Percentiles rank a stretch among this genome's conserved stretches.
Conservation (phyloP, 2,113 vertebrate species). For the Monopterus albus region DNA sequence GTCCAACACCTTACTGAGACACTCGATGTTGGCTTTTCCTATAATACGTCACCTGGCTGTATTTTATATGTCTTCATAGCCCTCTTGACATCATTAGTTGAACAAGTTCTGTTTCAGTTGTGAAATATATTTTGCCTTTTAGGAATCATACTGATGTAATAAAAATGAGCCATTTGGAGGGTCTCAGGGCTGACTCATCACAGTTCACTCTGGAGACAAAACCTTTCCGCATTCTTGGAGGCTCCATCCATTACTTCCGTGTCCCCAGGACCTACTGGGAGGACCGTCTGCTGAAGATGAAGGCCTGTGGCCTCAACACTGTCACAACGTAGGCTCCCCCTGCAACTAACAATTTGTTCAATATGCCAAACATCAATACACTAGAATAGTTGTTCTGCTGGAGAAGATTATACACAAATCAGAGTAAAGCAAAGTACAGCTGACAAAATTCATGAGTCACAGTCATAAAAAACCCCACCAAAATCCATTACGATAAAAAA, state of each 20-base stretch:
- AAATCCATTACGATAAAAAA: not conserved
- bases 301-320: conserved; percentile 89
- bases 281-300: conserved; percentile 86
- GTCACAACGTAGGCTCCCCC: conserved; percentile 88
- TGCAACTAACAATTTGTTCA: not conserved
- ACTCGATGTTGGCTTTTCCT: no score
- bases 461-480: no score
- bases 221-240: conserved; percentile 86
- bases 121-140: not conserved
- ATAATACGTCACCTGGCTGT: no score
- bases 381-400: not conserved
- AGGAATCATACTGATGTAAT: conserved; percentile 11
- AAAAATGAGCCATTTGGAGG: conserved; percentile 75
- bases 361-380: no score
- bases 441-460: not conserved
- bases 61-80: no score
- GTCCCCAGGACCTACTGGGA: conserved; percentile 89
- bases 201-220: conserved; percentile 87
- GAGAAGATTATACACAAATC: not conserved
- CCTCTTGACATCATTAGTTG: no score
- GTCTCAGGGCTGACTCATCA: conserved; percentile 79
- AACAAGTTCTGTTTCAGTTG: not conserved
- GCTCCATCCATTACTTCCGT: conserved; percentile 92
- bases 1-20: no score
- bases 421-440: not conserved